Evolutionary conservation across 2,797 vertebrate species (phyloP).

Genomic region (Sebastes baramenuke): DNA sequence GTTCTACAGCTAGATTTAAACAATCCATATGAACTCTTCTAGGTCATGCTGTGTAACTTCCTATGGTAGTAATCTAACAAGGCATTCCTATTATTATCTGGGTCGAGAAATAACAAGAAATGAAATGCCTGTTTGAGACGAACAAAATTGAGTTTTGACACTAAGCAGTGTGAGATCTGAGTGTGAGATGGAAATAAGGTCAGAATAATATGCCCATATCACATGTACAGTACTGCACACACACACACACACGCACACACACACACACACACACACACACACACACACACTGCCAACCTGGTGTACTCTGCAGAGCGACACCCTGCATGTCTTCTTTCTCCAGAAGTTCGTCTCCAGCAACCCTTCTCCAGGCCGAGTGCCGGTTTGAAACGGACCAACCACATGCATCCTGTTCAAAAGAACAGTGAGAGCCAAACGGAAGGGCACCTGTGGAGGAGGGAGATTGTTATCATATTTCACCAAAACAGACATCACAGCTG

Average conservation of each 20-base stretch:
- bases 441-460: conserved; percentile 75
- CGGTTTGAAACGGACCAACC: conserved; percentile 84
- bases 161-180: not conserved
- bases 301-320: conserved; percentile 78
- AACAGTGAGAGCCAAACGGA: conserved; percentile 87
- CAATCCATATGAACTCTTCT: not conserved
- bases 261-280: not conserved
- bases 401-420: conserved; percentile 87
- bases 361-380: conserved; percentile 80
- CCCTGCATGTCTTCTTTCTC: conserved; percentile 72
- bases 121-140: not conserved
- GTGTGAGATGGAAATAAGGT: not conserved
- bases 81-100: not conserved
- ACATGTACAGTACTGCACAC: not conserved
- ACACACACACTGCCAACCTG: conserved; percentile 75
- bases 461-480: conserved; percentile 7
- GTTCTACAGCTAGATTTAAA: conserved; percentile 17
- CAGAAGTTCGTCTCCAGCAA: conserved; percentile 69
- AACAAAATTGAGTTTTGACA: not conserved
- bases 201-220: not conserved
- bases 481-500: conserved; percentile 8
- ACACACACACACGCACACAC: not conserved
- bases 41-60: conserved; percentile 1
- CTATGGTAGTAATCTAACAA: conserved; percentile 30
- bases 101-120: not conserved